Percentiles rank a stretch among this genome's conserved stretches.
These are phyloP conservation scores for Pteronotus mesoamericanus DNA, from an alignment of 2,797 vertebrate species.

Conservation along the genomic window DNA sequence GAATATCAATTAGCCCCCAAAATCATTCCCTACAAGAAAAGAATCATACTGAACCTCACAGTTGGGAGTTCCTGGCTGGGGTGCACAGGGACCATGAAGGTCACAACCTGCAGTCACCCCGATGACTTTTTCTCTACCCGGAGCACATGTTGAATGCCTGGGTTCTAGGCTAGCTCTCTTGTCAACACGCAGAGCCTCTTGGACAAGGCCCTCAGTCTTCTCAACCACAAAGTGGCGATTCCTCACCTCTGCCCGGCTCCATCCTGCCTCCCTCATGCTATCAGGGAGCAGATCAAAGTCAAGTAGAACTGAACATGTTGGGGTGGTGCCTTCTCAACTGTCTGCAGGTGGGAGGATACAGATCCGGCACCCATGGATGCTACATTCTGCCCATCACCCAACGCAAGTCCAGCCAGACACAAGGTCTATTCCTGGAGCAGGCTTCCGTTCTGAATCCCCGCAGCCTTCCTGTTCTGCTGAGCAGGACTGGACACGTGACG, in stretches of 20 bases:
- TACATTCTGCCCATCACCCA: neutral
- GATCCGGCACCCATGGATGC: neutral
- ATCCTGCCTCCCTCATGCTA: neutral
- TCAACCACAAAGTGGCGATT: neutral
- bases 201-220: neutral
- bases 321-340: neutral
- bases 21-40: neutral
- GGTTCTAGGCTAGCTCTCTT: neutral
- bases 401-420: neutral
- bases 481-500: neutral
- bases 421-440: neutral
- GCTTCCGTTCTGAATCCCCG: neutral
- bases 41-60: neutral
- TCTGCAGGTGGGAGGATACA: neutral
- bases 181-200: neutral
- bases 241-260: neutral
- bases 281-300: neutral
- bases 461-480: neutral
- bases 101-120: neutral
- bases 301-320: accelerated
- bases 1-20: neutral
- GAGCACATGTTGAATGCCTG: neutral
- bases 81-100: neutral
- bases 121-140: neutral
- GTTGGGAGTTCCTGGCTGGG: neutral